Evolutionary conservation across 2,113 vertebrate species (phyloP).

Genomic region (Macquaria ambigua): DNA sequence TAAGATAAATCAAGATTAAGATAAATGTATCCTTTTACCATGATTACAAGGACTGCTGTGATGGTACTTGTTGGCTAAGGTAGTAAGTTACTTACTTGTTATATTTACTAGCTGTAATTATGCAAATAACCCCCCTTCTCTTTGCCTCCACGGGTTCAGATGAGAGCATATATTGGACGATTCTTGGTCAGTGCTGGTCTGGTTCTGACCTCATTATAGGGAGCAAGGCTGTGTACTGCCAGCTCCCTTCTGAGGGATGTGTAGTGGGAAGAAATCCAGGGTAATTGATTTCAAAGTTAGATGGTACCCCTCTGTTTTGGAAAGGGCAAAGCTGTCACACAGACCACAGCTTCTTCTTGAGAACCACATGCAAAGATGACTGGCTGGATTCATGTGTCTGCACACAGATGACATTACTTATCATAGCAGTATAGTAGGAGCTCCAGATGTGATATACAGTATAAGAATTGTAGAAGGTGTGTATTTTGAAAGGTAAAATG

Average conservation of each 20-base stretch:
- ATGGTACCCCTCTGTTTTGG: constrained; percentile 38
- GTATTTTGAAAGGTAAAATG: constrained; percentile 20
- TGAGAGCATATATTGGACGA: background rate
- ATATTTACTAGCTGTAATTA: constrained; percentile 10
- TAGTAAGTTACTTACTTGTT: background rate
- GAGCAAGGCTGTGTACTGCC: constrained; percentile 19
- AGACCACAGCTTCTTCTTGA: constrained; percentile 13
- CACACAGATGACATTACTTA: constrained; percentile 17
- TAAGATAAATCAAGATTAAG: background rate
- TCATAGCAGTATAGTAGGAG: constrained; percentile 1
- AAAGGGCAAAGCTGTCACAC: constrained; percentile 46
- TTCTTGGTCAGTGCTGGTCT: constrained; percentile 26
- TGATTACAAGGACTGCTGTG: background rate
- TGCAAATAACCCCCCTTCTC: constrained; percentile 3
- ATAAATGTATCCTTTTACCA: background rate
- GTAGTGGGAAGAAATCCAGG: constrained; percentile 42
- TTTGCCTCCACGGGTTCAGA: background rate
- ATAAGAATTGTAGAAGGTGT: background rate
- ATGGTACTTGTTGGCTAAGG: background rate
- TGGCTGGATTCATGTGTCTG: constrained; percentile 15
- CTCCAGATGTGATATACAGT: constrained; percentile 1
- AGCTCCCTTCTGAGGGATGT: constrained; percentile 24
- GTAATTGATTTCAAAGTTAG: constrained; percentile 59
- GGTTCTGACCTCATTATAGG: constrained; percentile 53
- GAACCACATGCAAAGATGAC: constrained; percentile 24